A percentile compares a stretch with the other conserved stretches of the same genome.
These are phyloP conservation scores for Neoaliturus tenellus DNA, from an alignment of 2,888 invertebrate species.

Conservation along the genomic window DNA sequence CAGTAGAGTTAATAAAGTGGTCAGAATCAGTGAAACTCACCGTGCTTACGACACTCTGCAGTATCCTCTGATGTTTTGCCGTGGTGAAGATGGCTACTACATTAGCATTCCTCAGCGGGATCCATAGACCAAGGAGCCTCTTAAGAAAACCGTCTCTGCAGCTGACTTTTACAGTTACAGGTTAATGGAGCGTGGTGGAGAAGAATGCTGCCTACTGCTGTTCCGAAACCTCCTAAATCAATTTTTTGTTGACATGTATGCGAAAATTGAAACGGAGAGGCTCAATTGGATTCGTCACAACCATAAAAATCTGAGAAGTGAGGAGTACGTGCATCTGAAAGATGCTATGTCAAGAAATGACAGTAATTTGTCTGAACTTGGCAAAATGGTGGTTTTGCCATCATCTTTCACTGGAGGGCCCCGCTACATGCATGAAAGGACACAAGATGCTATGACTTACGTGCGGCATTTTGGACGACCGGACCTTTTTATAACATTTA, in stretches of 20 bases:
- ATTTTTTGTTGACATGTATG: constrained; percentile 60
- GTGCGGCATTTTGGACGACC: constrained; percentile 70
- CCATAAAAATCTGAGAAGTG: constrained; percentile 63
- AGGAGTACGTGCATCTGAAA: constrained; percentile 65
- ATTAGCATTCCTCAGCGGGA: constrained; percentile 59
- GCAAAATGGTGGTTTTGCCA: constrained; percentile 66
- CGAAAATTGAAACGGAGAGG: constrained; percentile 63
- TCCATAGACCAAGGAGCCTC: constrained; percentile 53
- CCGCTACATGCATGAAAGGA: constrained; percentile 70
- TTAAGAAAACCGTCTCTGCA: constrained; percentile 57
- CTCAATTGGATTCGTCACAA: constrained; percentile 61
- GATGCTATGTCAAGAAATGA: constrained; percentile 63
- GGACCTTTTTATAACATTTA: constrained; percentile 70
- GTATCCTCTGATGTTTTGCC: constrained; percentile 69
- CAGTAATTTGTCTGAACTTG: constrained; percentile 49
- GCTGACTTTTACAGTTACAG: constrained; percentile 64
- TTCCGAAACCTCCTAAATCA: constrained; percentile 49
- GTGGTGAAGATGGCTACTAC: constrained; percentile 68
- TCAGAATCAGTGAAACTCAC: constrained; percentile 61
- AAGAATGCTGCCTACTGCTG: constrained; percentile 30
- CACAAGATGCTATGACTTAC: constrained; percentile 70
- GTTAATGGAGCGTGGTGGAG: constrained; percentile 60
- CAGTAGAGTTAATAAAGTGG: constrained; percentile 58
- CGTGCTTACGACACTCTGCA: constrained; percentile 67
- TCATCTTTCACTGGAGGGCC: constrained; percentile 69